Evolutionary conservation across 2,113 vertebrate genomes (phyloP).

Genomic region (Lophochroa leadbeateri): DNA sequence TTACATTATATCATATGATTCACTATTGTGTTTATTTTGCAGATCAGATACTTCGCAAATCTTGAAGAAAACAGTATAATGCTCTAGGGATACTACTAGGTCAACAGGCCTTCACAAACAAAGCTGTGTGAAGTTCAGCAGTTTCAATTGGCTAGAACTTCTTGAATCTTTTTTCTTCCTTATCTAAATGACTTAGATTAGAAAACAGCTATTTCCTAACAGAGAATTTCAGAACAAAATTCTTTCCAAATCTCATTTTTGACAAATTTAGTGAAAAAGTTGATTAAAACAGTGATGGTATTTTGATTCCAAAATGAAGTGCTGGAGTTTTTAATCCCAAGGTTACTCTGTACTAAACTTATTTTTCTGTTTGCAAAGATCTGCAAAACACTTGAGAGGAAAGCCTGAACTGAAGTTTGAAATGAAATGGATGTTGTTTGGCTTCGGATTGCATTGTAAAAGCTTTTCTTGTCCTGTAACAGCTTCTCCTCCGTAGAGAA

Average conservation of each 20-base stretch:
- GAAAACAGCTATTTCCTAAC: neutral
- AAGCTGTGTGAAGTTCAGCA: neutral
- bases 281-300: neutral
- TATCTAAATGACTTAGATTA: neutral
- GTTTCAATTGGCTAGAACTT: neutral
- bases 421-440: neutral
- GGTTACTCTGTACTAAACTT: neutral
- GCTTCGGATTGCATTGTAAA: neutral
- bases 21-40: neutral
- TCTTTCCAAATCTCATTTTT: neutral
- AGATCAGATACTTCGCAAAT: neutral
- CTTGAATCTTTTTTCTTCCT: neutral
- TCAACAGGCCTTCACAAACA: neutral
- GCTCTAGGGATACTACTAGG: neutral
- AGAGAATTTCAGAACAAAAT: neutral
- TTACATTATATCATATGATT: neutral
- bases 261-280: neutral
- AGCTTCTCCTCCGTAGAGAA: neutral
- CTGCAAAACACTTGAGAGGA: neutral
- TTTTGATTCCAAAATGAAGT: neutral
- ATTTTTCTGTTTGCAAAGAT: neutral
- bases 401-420: neutral
- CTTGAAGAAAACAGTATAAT: neutral
- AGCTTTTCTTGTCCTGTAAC: neutral
- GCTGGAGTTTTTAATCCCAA: neutral